A percentile compares a stretch with the other conserved stretches of the same genome.
These are phyloP conservation scores for Lymantria monacha DNA, from an alignment of 2,888 invertebrate species.

Conservation along the genomic window DNA sequence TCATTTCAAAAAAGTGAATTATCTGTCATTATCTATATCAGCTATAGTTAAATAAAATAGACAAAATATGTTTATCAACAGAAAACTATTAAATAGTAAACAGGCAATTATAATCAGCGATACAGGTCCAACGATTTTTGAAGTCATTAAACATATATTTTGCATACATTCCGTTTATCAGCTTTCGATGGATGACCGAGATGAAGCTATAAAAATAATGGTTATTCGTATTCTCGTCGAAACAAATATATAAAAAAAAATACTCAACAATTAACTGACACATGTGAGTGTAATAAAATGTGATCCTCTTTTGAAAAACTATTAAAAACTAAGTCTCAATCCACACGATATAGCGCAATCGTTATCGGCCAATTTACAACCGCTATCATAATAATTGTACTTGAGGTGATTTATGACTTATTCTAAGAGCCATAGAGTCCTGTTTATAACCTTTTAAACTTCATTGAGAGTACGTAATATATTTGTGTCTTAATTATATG, in stretches of 20 bases:
- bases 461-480: slow-evolving; percentile 19
- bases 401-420: slow-evolving; percentile 18
- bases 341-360: slow-evolving; percentile 23
- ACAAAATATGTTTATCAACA: too few relatives aligned
- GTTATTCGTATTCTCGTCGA: slow-evolving; percentile 19
- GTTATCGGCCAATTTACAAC: slow-evolving; percentile 21
- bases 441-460: slow-evolving; percentile 9
- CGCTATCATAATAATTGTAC: slow-evolving; percentile 9
- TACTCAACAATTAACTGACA: slow-evolving; percentile 33
- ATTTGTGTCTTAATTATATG: slow-evolving; percentile 58
- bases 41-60: too few relatives aligned
- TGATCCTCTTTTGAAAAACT: slow-evolving; percentile 32
- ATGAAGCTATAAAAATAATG: slow-evolving; percentile 42
- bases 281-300: slow-evolving; percentile 35
- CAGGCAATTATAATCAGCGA: too few relatives aligned
- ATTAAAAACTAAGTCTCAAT: slow-evolving; percentile 31
- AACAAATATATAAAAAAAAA: slow-evolving; percentile 28
- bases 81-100: too few relatives aligned
- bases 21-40: too few relatives aligned
- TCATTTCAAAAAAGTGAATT: too few relatives aligned
- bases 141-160: slow-evolving; percentile 10
- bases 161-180: slow-evolving; percentile 19
- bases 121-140: too few relatives aligned
- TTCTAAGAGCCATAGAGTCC: slow-evolving; percentile 8
- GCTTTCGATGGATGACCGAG: slow-evolving; percentile 9